phyloP scores from a whole-genome alignment of 2,797 vertebrate genomes.

The Poecilia picta region DNA sequence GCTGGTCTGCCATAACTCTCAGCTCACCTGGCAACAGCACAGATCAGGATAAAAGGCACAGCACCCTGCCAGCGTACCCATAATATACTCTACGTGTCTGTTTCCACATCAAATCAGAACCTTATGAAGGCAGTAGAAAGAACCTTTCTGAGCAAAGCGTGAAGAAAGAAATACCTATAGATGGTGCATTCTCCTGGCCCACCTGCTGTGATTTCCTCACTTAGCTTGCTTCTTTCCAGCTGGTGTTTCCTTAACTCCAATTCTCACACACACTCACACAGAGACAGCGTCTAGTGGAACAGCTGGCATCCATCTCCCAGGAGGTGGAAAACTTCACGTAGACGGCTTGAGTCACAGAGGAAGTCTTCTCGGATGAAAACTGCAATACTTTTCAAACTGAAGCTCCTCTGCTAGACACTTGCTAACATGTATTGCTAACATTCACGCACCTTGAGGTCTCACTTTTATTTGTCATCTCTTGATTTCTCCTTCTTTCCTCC shows the following conservation, averaged over 20 bases:
- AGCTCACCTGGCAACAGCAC: slow-evolving; percentile 12
- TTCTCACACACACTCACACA: slow-evolving; percentile 19
- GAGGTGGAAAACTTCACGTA: slow-evolving; percentile 33
- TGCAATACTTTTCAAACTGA: slow-evolving; percentile 19
- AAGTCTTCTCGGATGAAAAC: slow-evolving; percentile 31
- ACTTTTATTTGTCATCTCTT: slow-evolving; percentile 18
- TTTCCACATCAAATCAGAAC: slow-evolving; percentile 6
- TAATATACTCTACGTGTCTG: slow-evolving; percentile 11
- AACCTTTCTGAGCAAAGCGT: neutral
- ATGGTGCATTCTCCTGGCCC: slow-evolving; percentile 9
- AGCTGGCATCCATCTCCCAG: slow-evolving; percentile 19
- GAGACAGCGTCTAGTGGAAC: slow-evolving; percentile 18
- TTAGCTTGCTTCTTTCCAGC: slow-evolving; percentile 12
- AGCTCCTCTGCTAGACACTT: slow-evolving; percentile 1
- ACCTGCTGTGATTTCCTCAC: slow-evolving; percentile 23
- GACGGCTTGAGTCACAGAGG: slow-evolving; percentile 9
- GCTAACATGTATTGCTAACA: slow-evolving; percentile 23
- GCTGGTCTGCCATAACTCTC: slow-evolving; percentile 10
- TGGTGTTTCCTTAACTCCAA: slow-evolving; percentile 15
- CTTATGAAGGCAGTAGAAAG: slow-evolving; percentile 13
- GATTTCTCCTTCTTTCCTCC: neutral
- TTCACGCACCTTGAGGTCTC: slow-evolving; percentile 7
- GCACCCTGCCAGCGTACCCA: neutral
- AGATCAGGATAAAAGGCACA: slow-evolving; percentile 12
- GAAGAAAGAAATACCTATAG: slow-evolving; percentile 8